Percentiles rank a stretch among this genome's conserved stretches.
phyloP scores from a whole-genome alignment of 2,113 vertebrate genomes.

The Indri indri region DNA sequence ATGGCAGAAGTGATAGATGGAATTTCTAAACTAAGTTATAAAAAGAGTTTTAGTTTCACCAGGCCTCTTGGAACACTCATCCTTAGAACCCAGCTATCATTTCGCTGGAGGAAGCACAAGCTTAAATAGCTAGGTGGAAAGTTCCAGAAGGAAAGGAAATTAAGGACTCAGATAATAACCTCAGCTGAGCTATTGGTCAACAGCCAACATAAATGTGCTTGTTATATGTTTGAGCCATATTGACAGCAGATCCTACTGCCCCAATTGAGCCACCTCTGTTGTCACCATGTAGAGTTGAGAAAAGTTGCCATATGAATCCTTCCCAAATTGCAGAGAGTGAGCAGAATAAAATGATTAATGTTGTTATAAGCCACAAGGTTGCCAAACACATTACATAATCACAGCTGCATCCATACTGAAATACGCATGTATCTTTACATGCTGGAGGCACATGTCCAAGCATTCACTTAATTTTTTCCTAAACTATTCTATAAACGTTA shows the following conservation, averaged over 20 bases:
- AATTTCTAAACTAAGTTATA: not conserved
- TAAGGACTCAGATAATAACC: not conserved
- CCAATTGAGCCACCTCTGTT: not conserved
- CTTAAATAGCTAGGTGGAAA: not conserved
- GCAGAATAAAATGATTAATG: not conserved
- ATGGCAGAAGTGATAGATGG: not conserved
- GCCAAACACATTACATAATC: not conserved
- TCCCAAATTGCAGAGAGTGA: not conserved
- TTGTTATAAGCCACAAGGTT: not conserved
- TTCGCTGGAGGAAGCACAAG: not conserved
- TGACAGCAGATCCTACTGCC: not conserved
- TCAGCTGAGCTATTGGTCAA: not conserved
- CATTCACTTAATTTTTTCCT: not conserved
- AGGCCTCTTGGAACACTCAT: not conserved
- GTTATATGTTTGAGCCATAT: not conserved
- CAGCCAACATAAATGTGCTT: rapidly evolving
- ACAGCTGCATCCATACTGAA: not conserved
- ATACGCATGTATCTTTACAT: rapidly evolving
- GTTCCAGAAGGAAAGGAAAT: not conserved
- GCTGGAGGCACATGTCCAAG: not conserved
- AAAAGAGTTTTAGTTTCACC: not conserved
- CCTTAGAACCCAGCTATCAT: not conserved
- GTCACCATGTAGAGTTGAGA: not conserved
- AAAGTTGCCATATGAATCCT: not conserved
- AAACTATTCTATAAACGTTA: not conserved